Evolutionary conservation across 2,113 vertebrate genomes (phyloP), one percentile per base, ranked within the genome.

Genomic region (Cyrtonyx montezumae): DNA sequence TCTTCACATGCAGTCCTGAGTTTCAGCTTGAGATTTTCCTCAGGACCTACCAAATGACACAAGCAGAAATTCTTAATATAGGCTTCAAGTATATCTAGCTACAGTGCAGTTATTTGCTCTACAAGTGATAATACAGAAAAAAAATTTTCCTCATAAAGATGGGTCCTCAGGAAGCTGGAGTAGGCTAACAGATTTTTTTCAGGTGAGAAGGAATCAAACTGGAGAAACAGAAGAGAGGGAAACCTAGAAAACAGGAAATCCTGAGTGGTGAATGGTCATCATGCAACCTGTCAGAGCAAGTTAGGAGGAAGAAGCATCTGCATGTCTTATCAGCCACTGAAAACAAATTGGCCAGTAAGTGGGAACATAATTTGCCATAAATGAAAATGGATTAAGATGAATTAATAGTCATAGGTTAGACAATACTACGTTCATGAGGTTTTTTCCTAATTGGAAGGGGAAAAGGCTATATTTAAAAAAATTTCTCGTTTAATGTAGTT

Each of bases 261-360:
- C 81, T 95, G 81, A 92, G 65, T 95, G 94, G 63, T 96, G 94
- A 82, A 84, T 96, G 93, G 81, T 94, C 94, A 82, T 95, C 94
- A 92, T 89, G 89, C 95, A 93, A 46, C 93, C 46, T 95, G 65
- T 96, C 94, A 96, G 86, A 96, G 75, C 93, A 85, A 96, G 84
- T 96, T 95, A 95, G 96, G 87, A 96, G 75, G 87, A 94, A 85
- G 91, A 94, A 92, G 61, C 87, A 89, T 92, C 93, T 96, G 58
- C 91, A 87, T 96, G 65, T 94, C 82, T 95, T 96, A 55, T 61
- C 87, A 96, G 87, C 94, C 55, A 59, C 95, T 94, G 94, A 96
- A 95, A 95, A 77, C 93, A 95, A 92, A 90, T 92, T 95, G 94
- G 96, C 87, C 95, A 93, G 93, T 95, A 96, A 96, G 94, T 96